These are phyloP conservation scores for Penelope pileata DNA, from an alignment of 2,113 vertebrate species.

Conservation along the genomic window DNA sequence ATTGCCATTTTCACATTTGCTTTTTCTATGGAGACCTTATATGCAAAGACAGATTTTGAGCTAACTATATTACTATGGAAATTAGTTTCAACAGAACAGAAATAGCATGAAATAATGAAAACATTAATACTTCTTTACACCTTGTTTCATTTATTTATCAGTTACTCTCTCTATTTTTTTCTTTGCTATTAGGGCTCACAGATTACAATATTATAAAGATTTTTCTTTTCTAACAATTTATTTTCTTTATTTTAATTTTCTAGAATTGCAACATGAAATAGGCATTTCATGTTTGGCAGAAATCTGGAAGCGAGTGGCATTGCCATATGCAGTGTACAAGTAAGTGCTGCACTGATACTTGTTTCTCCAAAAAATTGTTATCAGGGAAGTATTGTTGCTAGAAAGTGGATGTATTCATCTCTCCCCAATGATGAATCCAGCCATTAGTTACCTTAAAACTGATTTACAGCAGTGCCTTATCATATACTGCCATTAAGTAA, in stretches of 20 bases:
- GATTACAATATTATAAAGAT: constrained; percentile 59
- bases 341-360: constrained; percentile 57
- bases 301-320: constrained; percentile 39
- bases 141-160: constrained; percentile 82
- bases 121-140: constrained; percentile 81
- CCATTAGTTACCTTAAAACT: not conserved
- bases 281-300: constrained; percentile 21
- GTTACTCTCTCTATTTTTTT: constrained; percentile 42
- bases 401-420: not conserved
- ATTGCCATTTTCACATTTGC: constrained; percentile 81
- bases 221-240: constrained; percentile 60
- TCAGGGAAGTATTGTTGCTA: not conserved
- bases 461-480: constrained; percentile 18
- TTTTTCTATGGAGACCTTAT: constrained; percentile 83
- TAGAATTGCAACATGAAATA: constrained; percentile 64
- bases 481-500: constrained; percentile 38
- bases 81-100: constrained; percentile 78
- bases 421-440: not conserved
- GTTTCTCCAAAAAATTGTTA: constrained; percentile 43
- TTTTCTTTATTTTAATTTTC: constrained; percentile 41
- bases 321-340: constrained; percentile 21
- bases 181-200: constrained; percentile 34
- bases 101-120: constrained; percentile 83
- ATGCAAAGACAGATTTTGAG: constrained; percentile 79
- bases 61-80: constrained; percentile 86